Conservation (phyloP, 1,140 invertebrate genomes). For the Batillaria attramentaria region DNA sequence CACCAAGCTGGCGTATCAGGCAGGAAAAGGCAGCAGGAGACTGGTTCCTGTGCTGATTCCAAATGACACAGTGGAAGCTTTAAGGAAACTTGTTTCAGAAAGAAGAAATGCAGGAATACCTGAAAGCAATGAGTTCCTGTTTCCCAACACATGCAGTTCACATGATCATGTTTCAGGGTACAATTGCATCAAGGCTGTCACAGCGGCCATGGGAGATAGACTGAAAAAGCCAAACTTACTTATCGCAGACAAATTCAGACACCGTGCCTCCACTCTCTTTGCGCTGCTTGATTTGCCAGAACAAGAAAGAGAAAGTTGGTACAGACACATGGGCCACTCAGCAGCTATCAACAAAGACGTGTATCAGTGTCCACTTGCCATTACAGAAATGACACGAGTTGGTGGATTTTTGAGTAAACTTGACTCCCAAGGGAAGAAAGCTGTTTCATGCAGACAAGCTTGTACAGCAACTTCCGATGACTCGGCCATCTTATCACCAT, state of each 20-base stretch:
- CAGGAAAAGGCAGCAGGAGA: conserved; percentile 31
- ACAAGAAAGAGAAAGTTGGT: background rate
- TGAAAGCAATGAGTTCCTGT: conserved; percentile 30
- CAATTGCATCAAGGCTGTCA: conserved; percentile 16
- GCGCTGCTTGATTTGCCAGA: background rate
- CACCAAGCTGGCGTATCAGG: conserved; percentile 37
- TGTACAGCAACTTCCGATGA: background rate
- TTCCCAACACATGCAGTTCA: conserved; percentile 35
- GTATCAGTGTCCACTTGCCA: background rate
- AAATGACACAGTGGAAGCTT: conserved; percentile 35
- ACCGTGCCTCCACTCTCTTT: background rate
- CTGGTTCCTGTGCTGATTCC: conserved; percentile 38
- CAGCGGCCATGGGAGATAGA: background rate
- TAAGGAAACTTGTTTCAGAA: conserved; percentile 27
- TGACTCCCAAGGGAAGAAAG: background rate
- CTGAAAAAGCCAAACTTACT: background rate
- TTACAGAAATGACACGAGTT: background rate
- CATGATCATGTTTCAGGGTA: conserved; percentile 37
- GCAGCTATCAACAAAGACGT: background rate
- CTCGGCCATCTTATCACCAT: background rate
- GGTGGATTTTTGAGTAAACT: background rate
- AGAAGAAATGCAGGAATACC: conserved; percentile 28
- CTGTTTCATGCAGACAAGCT: background rate
- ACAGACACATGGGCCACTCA: background rate
- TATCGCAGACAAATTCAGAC: background rate